Evolutionary conservation across 1,140 invertebrate genomes (phyloP).

Genomic region (Calephelis virginiensis): DNA sequence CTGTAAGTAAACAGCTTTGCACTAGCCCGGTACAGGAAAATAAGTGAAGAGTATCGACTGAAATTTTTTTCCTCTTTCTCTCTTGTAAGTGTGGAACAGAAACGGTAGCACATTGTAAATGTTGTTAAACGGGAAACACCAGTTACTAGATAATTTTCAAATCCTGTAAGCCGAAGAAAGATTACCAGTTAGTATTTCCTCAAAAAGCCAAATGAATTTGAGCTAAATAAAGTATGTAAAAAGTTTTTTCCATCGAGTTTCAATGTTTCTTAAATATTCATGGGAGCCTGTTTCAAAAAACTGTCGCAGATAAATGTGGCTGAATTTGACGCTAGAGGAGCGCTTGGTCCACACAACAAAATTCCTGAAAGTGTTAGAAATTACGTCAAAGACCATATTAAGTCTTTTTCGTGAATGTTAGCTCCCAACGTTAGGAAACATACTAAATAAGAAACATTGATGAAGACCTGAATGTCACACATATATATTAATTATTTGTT

Average conservation of each 20-base stretch:
- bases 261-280: constrained; percentile 26
- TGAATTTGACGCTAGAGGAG: constrained; percentile 21
- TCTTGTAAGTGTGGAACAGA: constrained; percentile 20
- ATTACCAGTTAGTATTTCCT: constrained; percentile 28
- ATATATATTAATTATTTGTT: too few relatives aligned
- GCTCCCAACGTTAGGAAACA: too few relatives aligned
- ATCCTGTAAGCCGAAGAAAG: constrained; percentile 23
- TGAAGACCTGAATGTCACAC: too few relatives aligned
- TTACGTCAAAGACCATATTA: constrained; percentile 18
- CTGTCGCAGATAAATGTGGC: constrained; percentile 24
- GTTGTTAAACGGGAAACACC: constrained; percentile 15
- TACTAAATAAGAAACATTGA: too few relatives aligned
- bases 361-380: background rate
- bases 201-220: constrained; percentile 22
- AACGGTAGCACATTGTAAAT: constrained; percentile 23
- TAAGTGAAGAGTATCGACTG: constrained; percentile 18
- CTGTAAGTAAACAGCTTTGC: constrained; percentile 12
- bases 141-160: constrained; percentile 21
- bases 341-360: constrained; percentile 28
- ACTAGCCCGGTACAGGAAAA: constrained; percentile 7
- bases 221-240: constrained; percentile 25
- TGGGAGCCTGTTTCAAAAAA: constrained; percentile 29
- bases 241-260: constrained; percentile 27
- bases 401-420: constrained; percentile 21
- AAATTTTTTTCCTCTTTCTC: constrained; percentile 20